phyloP scores from a whole-genome alignment of 92 coral and sea anemone genomes.

The Scolanthus callimorphus region DNA sequence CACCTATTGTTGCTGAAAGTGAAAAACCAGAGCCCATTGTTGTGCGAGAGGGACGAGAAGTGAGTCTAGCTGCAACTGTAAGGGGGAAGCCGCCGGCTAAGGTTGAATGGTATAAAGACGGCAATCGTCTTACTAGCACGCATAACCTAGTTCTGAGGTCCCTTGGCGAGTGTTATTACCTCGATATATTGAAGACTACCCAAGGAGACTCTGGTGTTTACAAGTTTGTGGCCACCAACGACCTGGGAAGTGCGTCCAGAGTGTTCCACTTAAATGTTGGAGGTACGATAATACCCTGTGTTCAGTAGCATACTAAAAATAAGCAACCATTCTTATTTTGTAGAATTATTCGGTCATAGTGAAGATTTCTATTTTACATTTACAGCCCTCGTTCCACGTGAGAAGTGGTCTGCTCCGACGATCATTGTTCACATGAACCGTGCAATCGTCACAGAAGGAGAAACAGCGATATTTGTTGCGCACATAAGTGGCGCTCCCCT shows the following conservation, averaged over 20 bases:
- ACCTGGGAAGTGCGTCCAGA: slow-evolving; percentile 60
- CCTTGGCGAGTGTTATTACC: slow-evolving; percentile 57
- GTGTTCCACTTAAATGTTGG: slow-evolving; percentile 52
- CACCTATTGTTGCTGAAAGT: slow-evolving; percentile 51
- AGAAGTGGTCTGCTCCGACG: slow-evolving; percentile 50
- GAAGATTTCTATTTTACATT: not conserved
- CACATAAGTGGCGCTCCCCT: slow-evolving; percentile 59
- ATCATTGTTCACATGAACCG: slow-evolving; percentile 43
- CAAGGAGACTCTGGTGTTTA: slow-evolving; percentile 64
- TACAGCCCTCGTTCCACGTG: slow-evolving; percentile 42
- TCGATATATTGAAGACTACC: slow-evolving; percentile 44
- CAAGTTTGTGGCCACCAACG: slow-evolving; percentile 63
- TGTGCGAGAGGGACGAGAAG: slow-evolving; percentile 64
- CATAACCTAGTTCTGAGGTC: slow-evolving; percentile 43
- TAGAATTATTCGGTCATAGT: not conserved
- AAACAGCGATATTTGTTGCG: slow-evolving; percentile 48
- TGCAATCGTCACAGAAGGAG: slow-evolving; percentile 60
- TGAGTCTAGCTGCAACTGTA: slow-evolving; percentile 44
- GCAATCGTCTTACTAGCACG: slow-evolving; percentile 50
- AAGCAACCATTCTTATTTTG: not conserved
- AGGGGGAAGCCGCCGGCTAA: slow-evolving; percentile 64
- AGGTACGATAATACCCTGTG: slow-evolving; percentile 36
- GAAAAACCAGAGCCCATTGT: slow-evolving; percentile 43
- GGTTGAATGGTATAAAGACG: slow-evolving; percentile 77
- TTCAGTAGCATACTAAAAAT: not conserved